Evolutionary conservation across 2,888 invertebrate genomes (phyloP).

Genomic region (Lottia gigantea): DNA sequence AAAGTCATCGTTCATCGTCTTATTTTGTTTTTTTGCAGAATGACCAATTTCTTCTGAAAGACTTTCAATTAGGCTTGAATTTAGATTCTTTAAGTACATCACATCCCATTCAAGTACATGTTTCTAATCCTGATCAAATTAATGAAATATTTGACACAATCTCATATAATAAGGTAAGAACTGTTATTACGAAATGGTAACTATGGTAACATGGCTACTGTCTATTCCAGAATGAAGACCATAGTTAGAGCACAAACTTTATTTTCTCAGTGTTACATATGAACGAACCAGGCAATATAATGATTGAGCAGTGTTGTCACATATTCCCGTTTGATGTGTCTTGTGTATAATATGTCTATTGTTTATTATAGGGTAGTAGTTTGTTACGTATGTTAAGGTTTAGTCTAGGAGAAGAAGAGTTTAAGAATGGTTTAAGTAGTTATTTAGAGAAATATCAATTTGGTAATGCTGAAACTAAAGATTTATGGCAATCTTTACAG

Average conservation of each 20-base stretch:
- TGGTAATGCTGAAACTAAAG: constrained; percentile 80
- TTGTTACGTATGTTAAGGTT: constrained; percentile 80
- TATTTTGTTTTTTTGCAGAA: constrained; percentile 35
- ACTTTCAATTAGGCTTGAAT: constrained; percentile 73
- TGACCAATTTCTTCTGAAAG: constrained; percentile 55
- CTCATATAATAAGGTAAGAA: constrained; percentile 85
- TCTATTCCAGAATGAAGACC: no score
- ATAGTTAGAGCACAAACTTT: no score
- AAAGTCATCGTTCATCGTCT: background rate
- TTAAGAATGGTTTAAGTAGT: constrained; percentile 73
- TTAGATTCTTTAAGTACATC: constrained; percentile 85
- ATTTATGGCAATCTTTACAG: constrained; percentile 83
- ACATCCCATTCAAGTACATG: constrained; percentile 90
- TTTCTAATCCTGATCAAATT: constrained; percentile 88
- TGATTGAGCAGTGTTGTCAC: no score
- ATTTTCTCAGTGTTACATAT: no score
- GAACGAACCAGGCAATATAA: no score
- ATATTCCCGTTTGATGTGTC: no score
- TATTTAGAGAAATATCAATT: constrained; percentile 79
- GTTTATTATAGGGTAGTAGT: constrained; percentile 74
- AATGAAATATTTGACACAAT: constrained; percentile 91
- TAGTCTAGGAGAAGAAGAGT: constrained; percentile 75
- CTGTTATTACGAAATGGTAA: background rate
- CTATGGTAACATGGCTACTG: no score
- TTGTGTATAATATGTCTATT: background rate